These are phyloP conservation scores for Galleria mellonella DNA, from an alignment of 1,140 invertebrate species.

Conservation along the genomic window DNA sequence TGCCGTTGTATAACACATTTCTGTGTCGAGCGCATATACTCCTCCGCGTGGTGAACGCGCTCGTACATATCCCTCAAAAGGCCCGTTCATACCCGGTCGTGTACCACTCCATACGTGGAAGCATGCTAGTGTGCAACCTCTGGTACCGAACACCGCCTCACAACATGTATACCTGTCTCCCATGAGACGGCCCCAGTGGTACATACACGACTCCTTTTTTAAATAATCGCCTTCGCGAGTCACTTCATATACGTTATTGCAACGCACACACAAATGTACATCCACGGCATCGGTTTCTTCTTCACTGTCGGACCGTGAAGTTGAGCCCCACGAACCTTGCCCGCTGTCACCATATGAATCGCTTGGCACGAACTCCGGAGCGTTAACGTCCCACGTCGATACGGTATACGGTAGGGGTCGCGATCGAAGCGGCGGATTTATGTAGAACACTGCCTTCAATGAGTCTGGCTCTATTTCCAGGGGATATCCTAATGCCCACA, in stretches of 20 bases:
- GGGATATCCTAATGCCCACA: conserved; percentile 84
- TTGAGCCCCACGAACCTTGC: conserved; percentile 67
- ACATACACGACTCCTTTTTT: conserved; percentile 80
- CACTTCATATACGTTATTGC: conserved; percentile 81
- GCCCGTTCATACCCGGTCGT: conserved; percentile 80
- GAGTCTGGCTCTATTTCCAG: conserved; percentile 76
- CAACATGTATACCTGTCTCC: conserved; percentile 74
- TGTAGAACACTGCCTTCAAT: conserved; percentile 78
- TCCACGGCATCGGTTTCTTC: conserved; percentile 69
- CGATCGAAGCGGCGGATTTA: conserved; percentile 64
- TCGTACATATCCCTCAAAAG: conserved; percentile 78
- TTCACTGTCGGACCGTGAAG: conserved; percentile 73
- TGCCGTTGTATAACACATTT: conserved; percentile 91
- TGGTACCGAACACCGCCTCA: conserved; percentile 37
- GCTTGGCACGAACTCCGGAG: conserved; percentile 78
- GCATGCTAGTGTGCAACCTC: conserved; percentile 78
- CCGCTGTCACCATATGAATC: conserved; percentile 65
- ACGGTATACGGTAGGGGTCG: conserved; percentile 38
- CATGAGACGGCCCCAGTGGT: conserved; percentile 85
- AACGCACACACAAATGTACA: conserved; percentile 83
- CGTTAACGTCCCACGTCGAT: conserved; percentile 77
- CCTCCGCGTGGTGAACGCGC: conserved; percentile 72
- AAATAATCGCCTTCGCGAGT: conserved; percentile 80
- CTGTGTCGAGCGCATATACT: conserved; percentile 91
- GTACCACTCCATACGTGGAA: conserved; percentile 86